Conservation (phyloP, 1,140 invertebrate species). For the Drosophila quadrilineata region DNA sequence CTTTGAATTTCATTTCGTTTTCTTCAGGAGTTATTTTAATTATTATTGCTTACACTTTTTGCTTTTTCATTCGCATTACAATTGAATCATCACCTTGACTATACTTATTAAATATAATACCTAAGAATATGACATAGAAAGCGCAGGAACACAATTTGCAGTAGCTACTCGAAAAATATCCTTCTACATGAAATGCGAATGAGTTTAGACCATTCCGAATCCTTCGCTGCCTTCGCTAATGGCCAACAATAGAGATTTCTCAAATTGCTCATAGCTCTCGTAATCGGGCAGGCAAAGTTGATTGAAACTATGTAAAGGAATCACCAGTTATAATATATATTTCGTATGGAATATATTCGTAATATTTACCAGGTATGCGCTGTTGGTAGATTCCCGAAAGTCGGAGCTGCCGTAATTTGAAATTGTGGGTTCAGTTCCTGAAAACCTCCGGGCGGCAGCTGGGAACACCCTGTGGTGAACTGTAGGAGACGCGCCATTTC, state of each 20-base stretch:
- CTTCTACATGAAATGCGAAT: slow-evolving; percentile 2
- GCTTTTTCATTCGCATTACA: slow-evolving; percentile 3
- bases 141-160: slow-evolving; percentile 69
- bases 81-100: slow-evolving; percentile 43
- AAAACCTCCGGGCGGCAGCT: slow-evolving; percentile 95
- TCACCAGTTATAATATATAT: neutral
- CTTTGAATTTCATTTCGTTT: slow-evolving; percentile 34
- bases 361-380: slow-evolving; percentile 92
- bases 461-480: slow-evolving; percentile 96
- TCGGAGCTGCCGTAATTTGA: slow-evolving; percentile 94
- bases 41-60: slow-evolving; percentile 6
- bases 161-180: slow-evolving; percentile 47
- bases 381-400: slow-evolving; percentile 94
- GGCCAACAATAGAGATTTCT: slow-evolving; percentile 93
- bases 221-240: slow-evolving; percentile 98
- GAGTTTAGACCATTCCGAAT: slow-evolving; percentile 92
- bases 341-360: neutral
- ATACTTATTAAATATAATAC: slow-evolving; percentile 46
- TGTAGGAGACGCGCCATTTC: slow-evolving; percentile 96
- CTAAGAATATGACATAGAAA: slow-evolving; percentile 53
- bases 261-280: slow-evolving; percentile 96
- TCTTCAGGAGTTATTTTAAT: slow-evolving; percentile 16
- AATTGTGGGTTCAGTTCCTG: slow-evolving; percentile 93
- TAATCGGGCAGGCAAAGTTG: slow-evolving; percentile 97
- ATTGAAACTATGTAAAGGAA: slow-evolving; percentile 88